Conservation (phyloP, 2,888 invertebrate species). For the Copidosoma aretas region DNA sequence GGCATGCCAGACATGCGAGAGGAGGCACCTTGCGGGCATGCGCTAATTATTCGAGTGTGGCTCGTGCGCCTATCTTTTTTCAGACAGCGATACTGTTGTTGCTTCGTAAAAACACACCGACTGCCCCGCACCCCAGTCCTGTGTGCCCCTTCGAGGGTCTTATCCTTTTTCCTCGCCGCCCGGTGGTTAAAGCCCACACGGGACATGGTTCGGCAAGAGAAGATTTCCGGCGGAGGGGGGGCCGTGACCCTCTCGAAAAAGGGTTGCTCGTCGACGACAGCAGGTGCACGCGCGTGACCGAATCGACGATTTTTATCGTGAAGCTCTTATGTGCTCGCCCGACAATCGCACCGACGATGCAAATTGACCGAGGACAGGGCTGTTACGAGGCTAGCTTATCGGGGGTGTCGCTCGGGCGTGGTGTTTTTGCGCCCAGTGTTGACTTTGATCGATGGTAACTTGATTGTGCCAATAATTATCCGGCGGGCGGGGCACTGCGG, state of each 20-base stretch:
- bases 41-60: slow-evolving; percentile 48
- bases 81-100: slow-evolving; percentile 5
- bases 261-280: background rate
- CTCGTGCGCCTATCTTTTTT: slow-evolving; percentile 1
- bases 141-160: too few species aligned
- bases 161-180: too few species aligned
- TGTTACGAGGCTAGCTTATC: background rate
- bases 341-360: background rate
- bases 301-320: slow-evolving; percentile 10
- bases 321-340: background rate
- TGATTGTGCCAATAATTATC: too few species aligned
- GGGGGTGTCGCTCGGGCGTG: background rate
- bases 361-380: slow-evolving; percentile 1
- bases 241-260: background rate
- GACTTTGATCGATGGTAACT: background rate
- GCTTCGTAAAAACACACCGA: slow-evolving; percentile 6
- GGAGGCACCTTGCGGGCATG: slow-evolving; percentile 48
- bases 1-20: slow-evolving; percentile 8
- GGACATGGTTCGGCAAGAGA: slow-evolving; percentile 3
- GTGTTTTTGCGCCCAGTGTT: background rate
- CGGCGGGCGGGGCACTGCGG: too few species aligned
- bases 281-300: slow-evolving; percentile 20
- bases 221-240: slow-evolving; percentile 4
- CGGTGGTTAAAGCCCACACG: too few species aligned
- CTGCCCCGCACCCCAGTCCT: too few species aligned